phyloP scores from a whole-genome alignment of 2,888 invertebrate species.

The Leucophenga montana region DNA sequence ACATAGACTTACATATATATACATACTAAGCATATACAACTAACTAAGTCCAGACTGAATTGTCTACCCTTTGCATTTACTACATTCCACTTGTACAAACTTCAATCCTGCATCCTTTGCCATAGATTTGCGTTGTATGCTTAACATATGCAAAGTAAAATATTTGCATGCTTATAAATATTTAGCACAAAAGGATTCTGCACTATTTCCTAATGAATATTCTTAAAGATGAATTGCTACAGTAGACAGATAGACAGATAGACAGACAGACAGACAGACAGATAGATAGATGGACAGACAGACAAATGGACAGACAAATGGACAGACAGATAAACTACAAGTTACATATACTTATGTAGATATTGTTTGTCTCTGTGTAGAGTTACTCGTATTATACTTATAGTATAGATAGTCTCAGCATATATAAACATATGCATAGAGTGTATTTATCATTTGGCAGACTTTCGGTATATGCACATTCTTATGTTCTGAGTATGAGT shows the following conservation, averaged over 20 bases:
- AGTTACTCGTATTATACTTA: too few relatives aligned
- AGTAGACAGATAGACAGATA: conserved; percentile 30
- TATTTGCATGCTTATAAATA: conserved; percentile 72
- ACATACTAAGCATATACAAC: background rate
- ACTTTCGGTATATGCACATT: background rate
- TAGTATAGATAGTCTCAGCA: background rate
- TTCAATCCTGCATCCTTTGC: background rate
- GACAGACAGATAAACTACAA: background rate
- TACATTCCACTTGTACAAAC: conserved; percentile 2
- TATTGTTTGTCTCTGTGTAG: too few relatives aligned
- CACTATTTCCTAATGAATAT: conserved; percentile 62
- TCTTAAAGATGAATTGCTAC: conserved; percentile 60
- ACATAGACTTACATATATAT: background rate
- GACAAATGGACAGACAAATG: conserved; percentile 29
- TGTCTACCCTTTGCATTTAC: conserved; percentile 17
- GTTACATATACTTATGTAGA: background rate
- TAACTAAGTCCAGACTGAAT: background rate
- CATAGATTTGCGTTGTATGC: background rate
- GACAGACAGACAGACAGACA: background rate
- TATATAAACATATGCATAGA: background rate
- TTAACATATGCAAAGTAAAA: conserved; percentile 72
- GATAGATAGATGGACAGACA: background rate
- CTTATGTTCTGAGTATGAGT: background rate
- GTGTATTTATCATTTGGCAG: conserved; percentile 13
- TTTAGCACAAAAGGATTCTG: conserved; percentile 42